Base-by-base conservation (phyloP, 2,888 invertebrate species). In the Neoascia interrupta region DNA sequence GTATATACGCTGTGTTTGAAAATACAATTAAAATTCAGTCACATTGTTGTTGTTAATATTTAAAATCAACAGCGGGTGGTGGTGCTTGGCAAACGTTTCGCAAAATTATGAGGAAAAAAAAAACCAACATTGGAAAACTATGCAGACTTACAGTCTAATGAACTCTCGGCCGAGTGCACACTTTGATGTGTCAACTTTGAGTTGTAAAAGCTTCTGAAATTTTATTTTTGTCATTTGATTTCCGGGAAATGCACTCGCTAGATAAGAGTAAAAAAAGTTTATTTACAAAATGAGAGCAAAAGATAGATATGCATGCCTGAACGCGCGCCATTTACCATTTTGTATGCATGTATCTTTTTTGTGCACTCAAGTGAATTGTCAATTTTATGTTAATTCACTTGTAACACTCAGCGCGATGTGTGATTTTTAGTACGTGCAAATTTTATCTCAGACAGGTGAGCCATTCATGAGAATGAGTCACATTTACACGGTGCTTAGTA, bases 1-100 rank as follows among this genome's bases (percentile, higher is more conserved):
- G 37, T 18, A 45, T 6, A 3, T 16, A 6, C 43, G 11, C 1
- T 21, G 31, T 36, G 54, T 37, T 66, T 26, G 3, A 43, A 64
- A 37, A 36, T 36, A 34, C 66, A 66, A 66, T 66, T 66, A 66
- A 66, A 54, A 66, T 66, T 36, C 54, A 54, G n/a, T n/a, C n/a
- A n/a, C n/a, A n/a, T n/a, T 37, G 54, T 66, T 45, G 66, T 54
- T 54, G 45, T 66, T 36, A 64, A 43, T 64, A 21, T 23, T 54
- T 45, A 66, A 8, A 11, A 19, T 11, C n/a, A 13, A 16, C 39
- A 11, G 36, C n/a, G 13, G 16, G 53, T 41, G 26, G 28, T 19
- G n/a, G n/a, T n/a, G 26, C 5, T 8, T 26, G 10, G 26, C 26
- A 26, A 61, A 61, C 61, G 5, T 49, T 61, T 31, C 5, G 1